Evolutionary conservation across 2,888 invertebrate genomes (phyloP).

Genomic region (Troilus luridus): DNA sequence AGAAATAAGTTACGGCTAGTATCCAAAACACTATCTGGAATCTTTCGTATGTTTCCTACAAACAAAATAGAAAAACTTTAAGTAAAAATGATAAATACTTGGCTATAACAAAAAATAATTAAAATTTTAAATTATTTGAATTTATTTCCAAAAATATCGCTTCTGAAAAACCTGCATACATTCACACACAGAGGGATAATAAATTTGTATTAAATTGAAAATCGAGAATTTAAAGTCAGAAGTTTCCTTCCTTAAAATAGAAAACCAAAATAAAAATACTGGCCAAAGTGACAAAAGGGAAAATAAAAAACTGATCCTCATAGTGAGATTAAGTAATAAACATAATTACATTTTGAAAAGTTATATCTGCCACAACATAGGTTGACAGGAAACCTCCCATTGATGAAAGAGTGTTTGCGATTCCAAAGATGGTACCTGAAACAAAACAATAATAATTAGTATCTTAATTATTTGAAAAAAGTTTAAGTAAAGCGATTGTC

Average conservation of each 20-base stretch:
- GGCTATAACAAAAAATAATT: conserved; percentile 50
- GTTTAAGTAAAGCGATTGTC: background rate
- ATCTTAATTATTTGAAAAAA: background rate
- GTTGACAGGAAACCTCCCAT: conserved; percentile 87
- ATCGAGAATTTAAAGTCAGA: background rate
- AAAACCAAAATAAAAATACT: background rate
- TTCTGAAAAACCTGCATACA: too few relatives aligned
- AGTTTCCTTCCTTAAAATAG: too few relatives aligned
- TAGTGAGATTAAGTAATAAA: background rate
- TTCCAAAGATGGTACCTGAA: conserved; percentile 85
- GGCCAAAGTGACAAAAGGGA: background rate
- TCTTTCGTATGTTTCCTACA: conserved; percentile 79
- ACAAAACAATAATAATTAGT: conserved; percentile 54
- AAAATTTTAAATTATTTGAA: too few relatives aligned
- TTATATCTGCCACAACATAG: conserved; percentile 84
- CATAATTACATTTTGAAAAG: conserved; percentile 77
- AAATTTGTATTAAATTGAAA: background rate
- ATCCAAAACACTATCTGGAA: conserved; percentile 90
- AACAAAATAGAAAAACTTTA: conserved; percentile 58
- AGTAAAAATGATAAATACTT: too few relatives aligned
- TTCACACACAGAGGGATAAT: background rate
- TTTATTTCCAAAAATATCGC: too few relatives aligned
- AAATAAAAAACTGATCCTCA: background rate
- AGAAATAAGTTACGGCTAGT: conserved; percentile 78
- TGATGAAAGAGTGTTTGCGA: conserved; percentile 90